Evolutionary conservation across 2,888 invertebrate genomes (phyloP).

Genomic region (Adineta ricciae): DNA sequence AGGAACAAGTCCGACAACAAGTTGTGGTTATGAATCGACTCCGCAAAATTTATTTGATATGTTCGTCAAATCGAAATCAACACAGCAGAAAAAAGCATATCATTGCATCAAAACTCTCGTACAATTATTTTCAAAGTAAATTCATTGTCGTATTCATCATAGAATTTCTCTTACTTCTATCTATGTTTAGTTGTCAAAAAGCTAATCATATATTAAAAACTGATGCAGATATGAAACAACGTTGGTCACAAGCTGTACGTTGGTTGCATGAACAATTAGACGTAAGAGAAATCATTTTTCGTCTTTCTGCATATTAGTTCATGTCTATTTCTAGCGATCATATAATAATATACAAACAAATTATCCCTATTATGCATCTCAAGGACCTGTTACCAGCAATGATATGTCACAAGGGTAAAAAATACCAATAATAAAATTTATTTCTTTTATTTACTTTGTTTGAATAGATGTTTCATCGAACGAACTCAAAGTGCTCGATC

Average conservation of each 20-base stretch:
- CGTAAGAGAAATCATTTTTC: neutral
- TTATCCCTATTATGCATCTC: conserved; percentile 17
- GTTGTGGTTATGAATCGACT: neutral
- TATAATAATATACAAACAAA: neutral
- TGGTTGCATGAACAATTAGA: conserved; percentile 93
- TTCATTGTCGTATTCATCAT: neutral
- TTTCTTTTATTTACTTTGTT: neutral
- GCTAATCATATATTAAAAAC: conserved; percentile 69
- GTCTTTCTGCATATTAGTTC: too few relatives aligned
- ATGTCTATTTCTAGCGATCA: neutral
- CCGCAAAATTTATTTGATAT: conserved; percentile 71
- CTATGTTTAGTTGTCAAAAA: conserved; percentile 52
- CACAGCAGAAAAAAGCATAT: conserved; percentile 90
- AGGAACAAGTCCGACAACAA: neutral
- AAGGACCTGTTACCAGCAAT: neutral
- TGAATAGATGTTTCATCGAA: conserved; percentile 70
- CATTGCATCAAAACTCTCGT: conserved; percentile 92
- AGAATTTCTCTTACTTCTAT: neutral
- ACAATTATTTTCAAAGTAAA: conserved; percentile 66
- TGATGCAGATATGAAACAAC: conserved; percentile 67
- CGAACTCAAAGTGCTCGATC: conserved; percentile 82
- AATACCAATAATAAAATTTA: too few relatives aligned
- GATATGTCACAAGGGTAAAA: conserved; percentile 17
- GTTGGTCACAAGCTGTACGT: conserved; percentile 77
- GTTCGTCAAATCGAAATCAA: conserved; percentile 77